Evolutionary conservation across 2,797 vertebrate genomes (phyloP), one percentile per base, ranked within the genome.

Genomic region (Urosaurus nigricauda): DNA sequence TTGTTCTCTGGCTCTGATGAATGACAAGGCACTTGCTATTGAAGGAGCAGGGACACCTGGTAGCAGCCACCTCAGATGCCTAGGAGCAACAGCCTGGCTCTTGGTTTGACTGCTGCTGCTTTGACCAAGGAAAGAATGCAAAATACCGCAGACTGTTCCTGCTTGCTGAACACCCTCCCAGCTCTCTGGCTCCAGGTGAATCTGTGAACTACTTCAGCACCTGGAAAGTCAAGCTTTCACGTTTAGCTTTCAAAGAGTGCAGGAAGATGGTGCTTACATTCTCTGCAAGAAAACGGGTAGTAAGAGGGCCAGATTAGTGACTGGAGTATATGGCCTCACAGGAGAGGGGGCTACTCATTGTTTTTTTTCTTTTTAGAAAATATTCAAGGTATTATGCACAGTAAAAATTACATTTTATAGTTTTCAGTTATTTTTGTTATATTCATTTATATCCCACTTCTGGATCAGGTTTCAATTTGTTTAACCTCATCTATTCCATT

Each of bases 121-220:
- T 68, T 74, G 75, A 80, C n/a, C 56, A n/a, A 40, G 7, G 56
- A 79, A 90, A 56, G 86, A 90, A 90, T 84, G 86, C 40, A 40
- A 24, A 35, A 68, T 29, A 37, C 24, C 0, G 1, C 35, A 70
- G 70, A 19, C 19, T 56, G 5, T n/a, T 51, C 74, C 19, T 5
- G 32, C 37, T 19, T 11, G 40, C 24, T 13, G n/a, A 16, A 19
- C 74, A 4, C 77, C 26, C 32, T 84, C 51, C 60, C 56, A 5
- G 11, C 60, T 65, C 14, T 29, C 6, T 60, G 56, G 83, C 71
- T 83, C 40, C 80, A 51, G 71, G 40, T 88, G 70, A 51, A 56
- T 77, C 5, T 63, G 40, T 26, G 43, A 14, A 37, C 24, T 26
- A 37, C 53, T 5, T 13, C 9, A 35, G 32, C 7, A 21, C 32